phyloP scores from a whole-genome alignment of 2,888 invertebrate genomes.

The Amaurobius ferox region DNA sequence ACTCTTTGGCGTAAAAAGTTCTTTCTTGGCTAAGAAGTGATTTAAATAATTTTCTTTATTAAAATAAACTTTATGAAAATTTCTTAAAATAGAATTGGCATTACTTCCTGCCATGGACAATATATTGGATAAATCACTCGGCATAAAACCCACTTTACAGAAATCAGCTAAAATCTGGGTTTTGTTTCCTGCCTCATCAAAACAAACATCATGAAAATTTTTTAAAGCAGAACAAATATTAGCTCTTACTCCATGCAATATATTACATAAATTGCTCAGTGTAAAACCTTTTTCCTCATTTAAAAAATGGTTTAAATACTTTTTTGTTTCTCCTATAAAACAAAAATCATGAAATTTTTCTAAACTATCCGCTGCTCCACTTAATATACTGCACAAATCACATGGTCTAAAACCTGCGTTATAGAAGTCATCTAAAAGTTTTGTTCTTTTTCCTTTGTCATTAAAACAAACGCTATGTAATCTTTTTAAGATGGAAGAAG shows the following conservation, averaged over 20 bases:
- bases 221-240: slow-evolving; percentile 40
- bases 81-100: slow-evolving; percentile 40
- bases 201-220: slow-evolving; percentile 53
- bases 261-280: background rate
- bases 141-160: slow-evolving; percentile 24
- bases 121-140: slow-evolving; percentile 35
- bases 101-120: slow-evolving; percentile 48
- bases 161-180: slow-evolving; percentile 35
- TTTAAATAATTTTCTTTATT: slow-evolving; percentile 45
- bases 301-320: slow-evolving; percentile 21
- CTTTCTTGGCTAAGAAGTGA: slow-evolving; percentile 32
- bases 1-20: slow-evolving; percentile 28
- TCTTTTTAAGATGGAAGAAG: slow-evolving; percentile 25
- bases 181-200: slow-evolving; percentile 49
- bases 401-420: slow-evolving; percentile 6
- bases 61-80: slow-evolving; percentile 40
- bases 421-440: slow-evolving; percentile 40
- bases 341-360: slow-evolving; percentile 26
- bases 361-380: slow-evolving; percentile 27
- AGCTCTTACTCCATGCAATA: slow-evolving; percentile 29
- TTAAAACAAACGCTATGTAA: slow-evolving; percentile 19
- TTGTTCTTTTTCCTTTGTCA: slow-evolving; percentile 22
- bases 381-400: slow-evolving; percentile 9
- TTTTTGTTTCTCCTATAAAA: slow-evolving; percentile 16
- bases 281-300: slow-evolving; percentile 24